Conservation (phyloP, 2,113 vertebrate species). For the Nannobrachium achirus region DNA sequence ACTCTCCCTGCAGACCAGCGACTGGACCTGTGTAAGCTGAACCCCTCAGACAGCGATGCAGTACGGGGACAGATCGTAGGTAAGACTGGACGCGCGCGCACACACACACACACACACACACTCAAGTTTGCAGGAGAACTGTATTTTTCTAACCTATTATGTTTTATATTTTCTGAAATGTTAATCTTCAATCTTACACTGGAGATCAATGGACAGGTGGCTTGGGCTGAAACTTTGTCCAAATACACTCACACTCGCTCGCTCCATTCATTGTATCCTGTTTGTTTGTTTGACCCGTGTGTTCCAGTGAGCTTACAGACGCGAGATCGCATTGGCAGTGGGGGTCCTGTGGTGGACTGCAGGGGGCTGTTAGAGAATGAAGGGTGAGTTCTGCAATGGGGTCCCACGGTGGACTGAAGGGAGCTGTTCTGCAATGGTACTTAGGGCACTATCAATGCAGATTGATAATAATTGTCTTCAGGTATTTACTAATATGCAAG, state of each 20-base stretch:
- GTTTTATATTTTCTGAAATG: background rate
- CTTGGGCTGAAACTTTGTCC: too few relatives aligned
- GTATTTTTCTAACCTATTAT: too few relatives aligned
- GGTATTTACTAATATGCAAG: too few relatives aligned
- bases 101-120: slow-evolving; percentile 5
- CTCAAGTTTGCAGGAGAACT: too few relatives aligned
- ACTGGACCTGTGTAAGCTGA: slow-evolving; percentile 98
- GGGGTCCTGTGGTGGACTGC: slow-evolving; percentile 96
- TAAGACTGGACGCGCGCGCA: slow-evolving; percentile 71
- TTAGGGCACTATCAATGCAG: too few relatives aligned
- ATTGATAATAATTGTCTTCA: too few relatives aligned
- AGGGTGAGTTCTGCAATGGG: slow-evolving; percentile 81
- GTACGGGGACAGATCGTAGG: slow-evolving; percentile 98
- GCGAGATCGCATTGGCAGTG: slow-evolving; percentile 92
- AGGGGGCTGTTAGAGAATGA: slow-evolving; percentile 95
- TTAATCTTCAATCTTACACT: too few relatives aligned
- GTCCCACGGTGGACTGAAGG: too few relatives aligned
- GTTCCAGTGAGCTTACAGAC: slow-evolving; percentile 95
- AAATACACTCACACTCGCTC: too few relatives aligned
- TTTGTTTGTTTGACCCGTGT: slow-evolving; percentile 10
- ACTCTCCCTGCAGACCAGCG: slow-evolving; percentile 88
- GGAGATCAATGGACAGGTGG: too few relatives aligned
- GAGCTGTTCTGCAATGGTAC: too few relatives aligned
- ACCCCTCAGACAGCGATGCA: slow-evolving; percentile 94
- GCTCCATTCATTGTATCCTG: too few relatives aligned